Percentiles rank a stretch among this genome's conserved stretches.
Evolutionary conservation across 2,888 invertebrate genomes (phyloP).

Genomic region (Eupeodes latifasciatus): DNA sequence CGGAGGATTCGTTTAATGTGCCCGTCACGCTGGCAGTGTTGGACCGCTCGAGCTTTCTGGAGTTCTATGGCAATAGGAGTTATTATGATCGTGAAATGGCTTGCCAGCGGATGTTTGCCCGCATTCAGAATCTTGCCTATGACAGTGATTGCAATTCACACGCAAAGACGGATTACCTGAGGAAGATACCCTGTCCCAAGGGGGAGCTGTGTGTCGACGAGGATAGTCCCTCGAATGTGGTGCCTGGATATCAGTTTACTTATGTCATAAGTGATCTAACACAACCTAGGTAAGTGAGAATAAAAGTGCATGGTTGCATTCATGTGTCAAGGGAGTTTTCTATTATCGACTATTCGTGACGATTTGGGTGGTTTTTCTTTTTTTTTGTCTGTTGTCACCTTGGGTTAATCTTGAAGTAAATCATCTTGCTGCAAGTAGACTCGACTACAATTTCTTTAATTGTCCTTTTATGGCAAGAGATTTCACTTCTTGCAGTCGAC

Average conservation of each 20-base stretch:
- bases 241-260: constrained; percentile 96
- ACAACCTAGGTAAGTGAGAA: constrained; percentile 90
- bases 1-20: constrained; percentile 87
- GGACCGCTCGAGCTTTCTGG: constrained; percentile 94
- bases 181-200: constrained; percentile 93
- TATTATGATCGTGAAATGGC: constrained; percentile 88
- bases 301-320: neutral
- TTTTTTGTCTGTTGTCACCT: neutral
- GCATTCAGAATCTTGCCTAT: constrained; percentile 92
- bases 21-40: constrained; percentile 94
- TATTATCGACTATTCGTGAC: neutral
- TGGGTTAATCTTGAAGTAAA: neutral
- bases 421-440: too few species aligned
- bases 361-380: neutral
- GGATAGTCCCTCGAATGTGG: constrained; percentile 92
- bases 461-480: constrained; percentile 1
- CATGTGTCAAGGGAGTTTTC: neutral
- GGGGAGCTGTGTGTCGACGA: constrained; percentile 93
- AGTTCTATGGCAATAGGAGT: constrained; percentile 93
- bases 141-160: constrained; percentile 90
- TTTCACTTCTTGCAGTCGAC: neutral
- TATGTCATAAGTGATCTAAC: constrained; percentile 95
- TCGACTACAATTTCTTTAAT: neutral
- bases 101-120: constrained; percentile 94
- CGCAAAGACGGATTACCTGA: constrained; percentile 88